phyloP scores from a whole-genome alignment of 2,113 vertebrate species.

The Microtus oregoni region DNA sequence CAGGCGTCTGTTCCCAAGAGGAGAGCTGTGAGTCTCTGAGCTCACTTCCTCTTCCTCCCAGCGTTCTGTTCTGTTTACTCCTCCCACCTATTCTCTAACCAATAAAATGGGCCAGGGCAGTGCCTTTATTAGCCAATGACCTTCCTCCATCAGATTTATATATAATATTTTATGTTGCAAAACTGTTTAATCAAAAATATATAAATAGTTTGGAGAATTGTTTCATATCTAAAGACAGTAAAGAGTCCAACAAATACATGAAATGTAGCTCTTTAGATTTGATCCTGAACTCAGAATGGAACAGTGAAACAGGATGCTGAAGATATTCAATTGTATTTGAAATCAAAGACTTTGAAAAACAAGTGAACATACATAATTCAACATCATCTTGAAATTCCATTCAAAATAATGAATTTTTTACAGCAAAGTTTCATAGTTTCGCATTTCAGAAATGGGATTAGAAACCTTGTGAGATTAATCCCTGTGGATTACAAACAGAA shows the following conservation, averaged over 20 bases:
- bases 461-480: not conserved
- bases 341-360: slow-evolving; percentile 6
- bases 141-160: too few relatives aligned
- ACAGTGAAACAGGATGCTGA: not conserved
- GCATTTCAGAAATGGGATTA: slow-evolving; percentile 36
- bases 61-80: too few relatives aligned
- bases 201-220: not conserved
- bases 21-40: too few relatives aligned
- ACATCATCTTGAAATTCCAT: not conserved
- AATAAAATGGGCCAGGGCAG: too few relatives aligned
- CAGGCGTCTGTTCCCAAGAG: too few relatives aligned
- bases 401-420: slow-evolving; percentile 54
- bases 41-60: too few relatives aligned
- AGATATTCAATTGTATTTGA: not conserved
- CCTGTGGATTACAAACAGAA: slow-evolving; percentile 39
- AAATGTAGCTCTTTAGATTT: not conserved
- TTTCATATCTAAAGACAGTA: not conserved
- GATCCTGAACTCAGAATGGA: not conserved
- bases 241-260: not conserved
- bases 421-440: not conserved
- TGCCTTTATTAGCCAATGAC: too few relatives aligned
- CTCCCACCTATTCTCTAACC: too few relatives aligned
- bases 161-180: not conserved
- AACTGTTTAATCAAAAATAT: not conserved
- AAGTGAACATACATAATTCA: not conserved